Conservation (phyloP, 2,888 invertebrate genomes). For the Pseudoips prasinana region DNA sequence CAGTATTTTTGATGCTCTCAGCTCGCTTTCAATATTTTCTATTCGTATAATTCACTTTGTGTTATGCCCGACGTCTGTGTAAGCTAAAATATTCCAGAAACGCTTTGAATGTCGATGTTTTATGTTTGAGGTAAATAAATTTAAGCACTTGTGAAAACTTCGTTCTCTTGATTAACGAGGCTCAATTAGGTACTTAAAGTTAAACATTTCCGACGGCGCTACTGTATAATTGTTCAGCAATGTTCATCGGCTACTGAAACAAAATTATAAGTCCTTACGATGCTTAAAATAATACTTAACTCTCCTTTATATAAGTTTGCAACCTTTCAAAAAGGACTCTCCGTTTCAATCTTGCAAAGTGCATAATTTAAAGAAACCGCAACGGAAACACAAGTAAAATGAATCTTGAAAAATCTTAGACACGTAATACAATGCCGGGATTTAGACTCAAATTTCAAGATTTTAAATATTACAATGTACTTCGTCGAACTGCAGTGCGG, state of each 20-base stretch:
- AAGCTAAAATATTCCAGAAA: constrained; percentile 71
- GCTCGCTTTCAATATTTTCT: constrained; percentile 70
- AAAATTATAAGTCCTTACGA: constrained; percentile 31
- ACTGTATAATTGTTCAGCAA: constrained; percentile 58
- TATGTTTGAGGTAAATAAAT: constrained; percentile 78
- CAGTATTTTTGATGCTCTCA: constrained; percentile 70
- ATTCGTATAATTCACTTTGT: constrained; percentile 68
- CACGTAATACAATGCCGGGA: constrained; percentile 68
- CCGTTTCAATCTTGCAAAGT: constrained; percentile 62
- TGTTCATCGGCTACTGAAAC: constrained; percentile 46
- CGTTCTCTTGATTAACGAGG: constrained; percentile 72
- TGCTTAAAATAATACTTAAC: constrained; percentile 29
- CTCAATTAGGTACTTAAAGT: constrained; percentile 73
- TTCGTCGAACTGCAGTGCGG: constrained; percentile 80
- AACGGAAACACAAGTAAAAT: constrained; percentile 45
- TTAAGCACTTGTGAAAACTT: constrained; percentile 77
- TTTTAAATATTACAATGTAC: constrained; percentile 81
- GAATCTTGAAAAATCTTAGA: constrained; percentile 59
- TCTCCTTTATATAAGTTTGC: constrained; percentile 26
- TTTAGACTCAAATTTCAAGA: constrained; percentile 76
- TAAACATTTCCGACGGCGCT: constrained; percentile 65
- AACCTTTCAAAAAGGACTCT: constrained; percentile 34
- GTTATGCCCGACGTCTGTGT: constrained; percentile 61
- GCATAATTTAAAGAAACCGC: constrained; percentile 57
- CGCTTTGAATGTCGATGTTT: constrained; percentile 75